Evolutionary conservation across 2,113 vertebrate genomes (phyloP).

Genomic region (Balaenoptera acutorostrata): DNA sequence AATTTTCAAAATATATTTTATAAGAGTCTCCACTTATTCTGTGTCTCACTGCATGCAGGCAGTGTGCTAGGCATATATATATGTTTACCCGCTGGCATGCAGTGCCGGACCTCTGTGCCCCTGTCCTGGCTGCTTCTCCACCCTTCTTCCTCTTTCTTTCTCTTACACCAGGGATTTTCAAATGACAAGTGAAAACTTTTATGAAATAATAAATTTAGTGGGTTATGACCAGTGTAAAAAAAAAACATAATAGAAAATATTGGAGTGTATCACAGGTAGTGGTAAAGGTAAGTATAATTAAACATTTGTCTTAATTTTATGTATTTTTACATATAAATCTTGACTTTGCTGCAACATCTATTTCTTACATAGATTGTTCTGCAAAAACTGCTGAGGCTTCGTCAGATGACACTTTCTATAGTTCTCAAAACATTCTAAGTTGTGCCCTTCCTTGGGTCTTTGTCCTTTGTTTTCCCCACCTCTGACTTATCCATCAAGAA

Average conservation of each 20-base stretch:
- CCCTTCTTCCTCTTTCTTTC: background rate
- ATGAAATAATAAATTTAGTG: background rate
- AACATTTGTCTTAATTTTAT: background rate
- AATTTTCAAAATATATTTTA: background rate
- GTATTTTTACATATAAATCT: background rate
- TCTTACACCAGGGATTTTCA: background rate
- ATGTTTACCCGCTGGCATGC: rapidly evolving
- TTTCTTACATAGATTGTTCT: background rate
- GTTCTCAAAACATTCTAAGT: background rate
- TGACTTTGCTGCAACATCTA: background rate
- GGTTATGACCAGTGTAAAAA: background rate
- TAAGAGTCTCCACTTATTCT: background rate
- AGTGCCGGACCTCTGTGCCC: rapidly evolving
- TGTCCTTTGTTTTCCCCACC: background rate
- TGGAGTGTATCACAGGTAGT: background rate
- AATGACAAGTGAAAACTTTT: background rate
- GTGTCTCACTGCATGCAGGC: background rate
- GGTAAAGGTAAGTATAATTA: background rate
- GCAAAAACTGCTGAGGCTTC: background rate
- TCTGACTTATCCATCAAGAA: background rate
- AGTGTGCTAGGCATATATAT: background rate
- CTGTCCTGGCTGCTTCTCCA: background rate
- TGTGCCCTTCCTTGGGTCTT: background rate
- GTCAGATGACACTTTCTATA: background rate
- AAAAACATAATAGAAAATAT: background rate